Percentiles rank a stretch among this genome's conserved stretches.
Conservation (phyloP, 2,113 vertebrate species). For the Seriola quinqueradiata region DNA sequence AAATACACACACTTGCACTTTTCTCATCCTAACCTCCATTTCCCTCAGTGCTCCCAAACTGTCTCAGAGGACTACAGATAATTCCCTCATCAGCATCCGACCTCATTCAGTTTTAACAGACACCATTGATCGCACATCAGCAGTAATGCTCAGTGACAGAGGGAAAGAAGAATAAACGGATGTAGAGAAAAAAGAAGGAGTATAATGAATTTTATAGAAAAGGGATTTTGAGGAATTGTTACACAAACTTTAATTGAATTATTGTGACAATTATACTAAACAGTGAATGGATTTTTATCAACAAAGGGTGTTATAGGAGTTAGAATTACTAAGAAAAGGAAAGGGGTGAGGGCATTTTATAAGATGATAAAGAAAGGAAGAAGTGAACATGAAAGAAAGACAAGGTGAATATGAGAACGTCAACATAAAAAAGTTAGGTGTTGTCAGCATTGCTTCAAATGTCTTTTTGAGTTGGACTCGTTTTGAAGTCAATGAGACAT, state of each 20-base stretch:
- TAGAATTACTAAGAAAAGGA: neutral
- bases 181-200: neutral
- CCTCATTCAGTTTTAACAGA: constrained; percentile 53
- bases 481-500: neutral
- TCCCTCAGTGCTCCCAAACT: constrained; percentile 33
- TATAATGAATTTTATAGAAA: neutral
- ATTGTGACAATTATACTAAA: neutral
- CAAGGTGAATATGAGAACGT: neutral
- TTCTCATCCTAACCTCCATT: constrained; percentile 38
- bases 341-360: too few relatives aligned
- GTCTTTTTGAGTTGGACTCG: neutral
- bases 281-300: neutral
- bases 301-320: neutral
- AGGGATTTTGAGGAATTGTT: neutral
- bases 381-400: neutral
- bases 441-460: neutral
- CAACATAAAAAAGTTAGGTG: neutral
- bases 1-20: neutral
- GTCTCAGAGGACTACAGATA: constrained; percentile 41
- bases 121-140: constrained; percentile 43
- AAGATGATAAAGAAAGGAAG: neutral
- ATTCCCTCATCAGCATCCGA: constrained; percentile 38
- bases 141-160: constrained; percentile 1
- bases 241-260: constrained; percentile 10
- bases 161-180: neutral